Base-by-base conservation (phyloP, 1,140 invertebrate genomes). In the Colletes gigas region DNA sequence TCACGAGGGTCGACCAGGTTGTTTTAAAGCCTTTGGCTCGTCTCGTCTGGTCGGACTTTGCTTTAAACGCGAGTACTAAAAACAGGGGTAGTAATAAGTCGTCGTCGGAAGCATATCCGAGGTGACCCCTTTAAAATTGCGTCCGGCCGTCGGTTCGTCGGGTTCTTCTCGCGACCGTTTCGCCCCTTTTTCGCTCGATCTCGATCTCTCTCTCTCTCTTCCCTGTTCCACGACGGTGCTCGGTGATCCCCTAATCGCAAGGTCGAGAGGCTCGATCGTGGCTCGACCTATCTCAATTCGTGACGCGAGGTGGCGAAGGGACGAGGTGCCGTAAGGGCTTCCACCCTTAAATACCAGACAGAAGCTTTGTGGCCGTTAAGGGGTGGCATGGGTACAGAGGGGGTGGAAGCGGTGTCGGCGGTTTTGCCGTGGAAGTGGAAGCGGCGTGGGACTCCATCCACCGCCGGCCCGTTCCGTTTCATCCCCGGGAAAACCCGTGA, bases 401-500 rank as follows among this genome's bases (percentile, higher is more conserved):
- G 57, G 82, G 76, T 78, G 75, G 80, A 67, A 77, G 67, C 69
- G 68, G 86, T 77, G 81, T 70, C 74, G 78, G 85, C 71, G 85
- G 85, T 87, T 87, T 87, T 80, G 78, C 82, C 82, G 78, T 85
- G 82, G 67, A 85, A 85, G 83, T 80, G 85, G 82, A 87, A 84
- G 87, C 87, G 90, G 89, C 89, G 89, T 90, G 90, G 87, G 90
- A 89, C 82, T 88, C 83, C 86, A 85, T 83, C 83, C 63, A 83
- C 72, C 81, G 47, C 54, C 88, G 89, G 84, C 85, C 83, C 82
- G 88, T 84, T 88, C 89, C 91, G 88, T 91, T 92, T 92, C 92
- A 91, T 92, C 88, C 91, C 90, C 81, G 87, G 91, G 91, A 93
- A 93, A 93, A 93, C 88, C 92, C 92, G 92, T 93, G 93, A 93